Evolutionary conservation across 2,888 invertebrate species (phyloP), one percentile per base, ranked within the genome.

Genomic region (Lottia gigantea): DNA sequence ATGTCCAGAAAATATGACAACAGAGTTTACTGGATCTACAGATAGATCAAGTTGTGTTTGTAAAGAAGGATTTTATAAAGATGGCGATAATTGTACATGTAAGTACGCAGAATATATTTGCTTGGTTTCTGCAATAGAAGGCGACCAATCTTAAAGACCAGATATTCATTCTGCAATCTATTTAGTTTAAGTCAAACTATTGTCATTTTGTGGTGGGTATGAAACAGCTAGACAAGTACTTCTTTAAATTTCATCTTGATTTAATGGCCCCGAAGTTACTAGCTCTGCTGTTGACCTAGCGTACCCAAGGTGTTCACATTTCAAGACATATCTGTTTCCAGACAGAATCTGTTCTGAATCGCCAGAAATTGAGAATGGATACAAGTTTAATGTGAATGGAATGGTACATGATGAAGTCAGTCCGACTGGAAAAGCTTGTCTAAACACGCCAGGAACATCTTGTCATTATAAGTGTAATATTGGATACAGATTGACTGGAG

Each of bases 1-100:
- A 1, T 82, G 82, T 74, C 81, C 80, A 12, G 72, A 64, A 49
- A 80, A 81, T 69, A 76, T 72, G 23, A 80, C 80, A 19, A 82
- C 82, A 0, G 23, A 65, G 19, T 16, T n/a, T 26, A 64, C 25
- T 7, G 80, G 77, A 7, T 72, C 82, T n/a, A 67, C 66, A 31
- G 68, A 64, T 46, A 64, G 64, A 6, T 62, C 23, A 31, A 69
- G 74, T n/a, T 78, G 78, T 64, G 68, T 70, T 2, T 77, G 77
- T 65, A 69, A 71, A 26, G 63, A 71, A 26, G 72, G 76, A 3
- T 72, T 74, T 66, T 71, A 74, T 47, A 65, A 74, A 49, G 70
- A 73, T 8, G 49, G 25, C 6, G 14, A 23, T 12, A 14, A 55
- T 55, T 55, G 55, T 55, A 23, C 55, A 25, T 47, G 72, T 72